phyloP scores from a whole-genome alignment of 2,888 invertebrate genomes.

The Ischnura elegans region DNA sequence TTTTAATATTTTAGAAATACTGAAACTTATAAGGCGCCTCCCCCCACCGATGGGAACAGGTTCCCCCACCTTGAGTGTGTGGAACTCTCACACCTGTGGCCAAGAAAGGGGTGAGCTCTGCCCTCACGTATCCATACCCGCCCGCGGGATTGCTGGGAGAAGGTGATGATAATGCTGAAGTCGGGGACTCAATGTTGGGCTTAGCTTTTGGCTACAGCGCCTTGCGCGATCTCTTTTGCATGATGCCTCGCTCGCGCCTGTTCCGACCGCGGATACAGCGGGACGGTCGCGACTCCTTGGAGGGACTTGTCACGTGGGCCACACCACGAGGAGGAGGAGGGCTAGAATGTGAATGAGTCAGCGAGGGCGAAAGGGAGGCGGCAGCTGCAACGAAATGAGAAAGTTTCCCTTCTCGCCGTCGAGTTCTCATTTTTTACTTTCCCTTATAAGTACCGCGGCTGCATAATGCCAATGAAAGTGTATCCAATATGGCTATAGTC shows the following conservation, averaged over 20 bases:
- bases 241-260: not conserved
- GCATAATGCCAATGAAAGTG: not conserved
- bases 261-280: not conserved
- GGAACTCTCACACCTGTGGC: too few species aligned
- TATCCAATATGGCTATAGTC: not conserved
- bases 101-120: too few species aligned
- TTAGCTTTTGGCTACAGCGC: not conserved
- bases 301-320: not conserved
- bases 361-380: not conserved
- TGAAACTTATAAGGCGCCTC: too few species aligned
- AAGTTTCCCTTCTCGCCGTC: not conserved
- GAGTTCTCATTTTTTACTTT: slow-evolving; percentile 27
- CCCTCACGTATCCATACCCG: too few species aligned
- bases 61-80: too few species aligned
- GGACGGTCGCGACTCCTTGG: not conserved
- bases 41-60: too few species aligned
- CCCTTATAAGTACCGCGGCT: not conserved
- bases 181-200: not conserved
- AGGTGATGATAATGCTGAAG: too few species aligned
- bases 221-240: not conserved
- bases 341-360: not conserved
- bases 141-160: too few species aligned
- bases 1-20: too few species aligned
- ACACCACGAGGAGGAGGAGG: not conserved
- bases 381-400: not conserved